Base-by-base conservation (phyloP, 30 jellyfish, hydroid and myxozoan species). In the Calvadosia cruxmelitensis region DNA sequence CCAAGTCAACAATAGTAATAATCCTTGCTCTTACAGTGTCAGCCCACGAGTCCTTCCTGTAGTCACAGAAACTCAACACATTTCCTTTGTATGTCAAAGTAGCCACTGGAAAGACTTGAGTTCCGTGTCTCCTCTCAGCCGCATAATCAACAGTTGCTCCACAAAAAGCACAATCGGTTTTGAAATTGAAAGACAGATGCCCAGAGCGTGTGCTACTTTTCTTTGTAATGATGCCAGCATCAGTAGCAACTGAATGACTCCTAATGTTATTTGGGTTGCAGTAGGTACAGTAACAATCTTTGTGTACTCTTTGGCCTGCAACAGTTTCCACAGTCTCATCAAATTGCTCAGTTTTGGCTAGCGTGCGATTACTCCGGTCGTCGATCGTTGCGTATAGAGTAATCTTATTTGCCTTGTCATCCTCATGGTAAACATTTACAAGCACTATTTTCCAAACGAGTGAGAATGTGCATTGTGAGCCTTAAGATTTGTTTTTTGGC, bases 261-360 rank as follows among this genome's bases (percentile, higher is more conserved):
- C 78, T 69, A n/a, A 69, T 69, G 49, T 69, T 69, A 5, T 69
- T 68, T 69, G 78, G 72, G 69, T 69, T 69, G 42, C 69, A 35
- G 78, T 15, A 69, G 49, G 42, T 69, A 35, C 69, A 68, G 49
- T 57, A 57, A 69, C 78, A 69, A 69, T 23, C 33, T 57, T 69
- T 69, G 78, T 69, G 78, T 35, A 69, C 78, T 50, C 69, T 35
- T 69, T 69, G 78, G 36, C 78, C 78, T 35, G 78, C 72, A 69
- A 30, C 49, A 69, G n/a, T n/a, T n/a, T n/a, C n/a, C n/a, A n/a
- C n/a, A n/a, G n/a, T n/a, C n/a, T n/a, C n/a, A n/a, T n/a, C n/a
- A n/a, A n/a, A n/a, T n/a, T n/a, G n/a, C n/a, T n/a, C n/a, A n/a
- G n/a, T n/a, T n/a, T n/a, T n/a, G n/a, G n/a, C n/a, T n/a, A n/a